phyloP scores from a whole-genome alignment of 2,797 vertebrate genomes.

The Sebastes aleutianus region DNA sequence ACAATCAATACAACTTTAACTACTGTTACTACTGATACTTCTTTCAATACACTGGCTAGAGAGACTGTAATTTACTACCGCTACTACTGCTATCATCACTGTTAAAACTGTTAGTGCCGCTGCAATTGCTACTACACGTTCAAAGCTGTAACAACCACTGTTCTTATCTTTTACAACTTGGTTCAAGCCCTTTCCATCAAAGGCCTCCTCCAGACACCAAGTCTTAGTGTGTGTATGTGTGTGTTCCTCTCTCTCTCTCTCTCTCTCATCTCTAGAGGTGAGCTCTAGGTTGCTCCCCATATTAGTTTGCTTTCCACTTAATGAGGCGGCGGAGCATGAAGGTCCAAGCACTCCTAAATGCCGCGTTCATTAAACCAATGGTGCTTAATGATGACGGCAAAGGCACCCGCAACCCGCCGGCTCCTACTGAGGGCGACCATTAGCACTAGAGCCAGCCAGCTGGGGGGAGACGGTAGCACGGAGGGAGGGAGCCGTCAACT shows the following conservation, averaged over 20 bases:
- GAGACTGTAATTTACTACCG: background rate
- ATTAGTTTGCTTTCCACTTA: slow-evolving; percentile 86
- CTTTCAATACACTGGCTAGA: background rate
- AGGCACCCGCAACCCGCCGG: slow-evolving; percentile 76
- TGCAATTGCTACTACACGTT: background rate
- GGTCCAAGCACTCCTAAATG: slow-evolving; percentile 85
- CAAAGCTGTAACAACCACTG: background rate
- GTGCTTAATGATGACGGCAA: slow-evolving; percentile 84
- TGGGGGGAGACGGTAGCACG: slow-evolving; percentile 46
- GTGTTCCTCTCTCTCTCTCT: background rate
- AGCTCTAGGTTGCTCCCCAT: slow-evolving; percentile 83
- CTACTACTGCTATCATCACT: background rate
- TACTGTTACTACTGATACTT: background rate
- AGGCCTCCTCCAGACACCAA: slow-evolving; percentile 26
- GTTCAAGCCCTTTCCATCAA: slow-evolving; percentile 20
- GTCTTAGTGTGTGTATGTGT: background rate
- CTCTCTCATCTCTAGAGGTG: slow-evolving; percentile 78
- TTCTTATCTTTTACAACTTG: slow-evolving; percentile 23
- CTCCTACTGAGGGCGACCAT: slow-evolving; percentile 77
- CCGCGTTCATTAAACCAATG: slow-evolving; percentile 84
- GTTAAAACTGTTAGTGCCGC: background rate
- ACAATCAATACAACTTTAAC: background rate
- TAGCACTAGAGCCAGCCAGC: slow-evolving; percentile 74
- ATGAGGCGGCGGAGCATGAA: slow-evolving; percentile 84
- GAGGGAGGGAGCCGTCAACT: slow-evolving; percentile 52